Base-by-base conservation (phyloP, 2,113 vertebrate genomes). In the Rhineura floridana region DNA sequence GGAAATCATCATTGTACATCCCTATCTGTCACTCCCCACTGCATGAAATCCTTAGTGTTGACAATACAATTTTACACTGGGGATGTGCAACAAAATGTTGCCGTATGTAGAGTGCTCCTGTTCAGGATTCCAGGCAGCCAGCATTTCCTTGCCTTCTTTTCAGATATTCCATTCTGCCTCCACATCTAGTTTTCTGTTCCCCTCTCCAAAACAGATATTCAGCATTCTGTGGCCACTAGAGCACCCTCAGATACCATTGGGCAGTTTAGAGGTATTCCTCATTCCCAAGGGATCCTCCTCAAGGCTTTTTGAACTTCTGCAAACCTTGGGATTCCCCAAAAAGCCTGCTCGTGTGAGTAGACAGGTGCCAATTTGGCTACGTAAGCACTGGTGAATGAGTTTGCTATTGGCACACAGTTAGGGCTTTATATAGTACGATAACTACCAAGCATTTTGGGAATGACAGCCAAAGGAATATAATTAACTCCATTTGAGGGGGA, bases 381-480 rank as follows among this genome's bases (percentile, higher is more conserved):
- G 6, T 72, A 39, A 72, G 70, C 12, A 59, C 25, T 4, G n/a
- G 39, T 21, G 36, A 59, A 23, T 55, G 78, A 59, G 3, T 39
- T 59, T 39, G 17, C 33, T 59, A 25, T 36, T 13, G 11, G 50
- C 17, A 59, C 13, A 6, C n/a, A 59, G 19, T 6, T 36, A 39
- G 8, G 6, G 6, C n/a, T 78, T 85, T 85, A 72, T 72, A 76
- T 12, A 91, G 88, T 67, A 89, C 44, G 89, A 91, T 84, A 73
- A 90, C 48, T 87, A 25, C 62, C 70, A 79, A n/a, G 4, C 10
- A 0, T 75, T 42, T 87, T 95, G 89, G 87, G 88, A 93, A 84
- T 73, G 88, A 81, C 80, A 48, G 73, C 83, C 84, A 89, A 90
- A 94, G 86, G 73, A 88, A 11, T 90, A 83, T 95, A 91, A 95